Evolutionary conservation across 2,113 vertebrate genomes (phyloP), one percentile per base, ranked within the genome.

Genomic region (Coturnix japonica): DNA sequence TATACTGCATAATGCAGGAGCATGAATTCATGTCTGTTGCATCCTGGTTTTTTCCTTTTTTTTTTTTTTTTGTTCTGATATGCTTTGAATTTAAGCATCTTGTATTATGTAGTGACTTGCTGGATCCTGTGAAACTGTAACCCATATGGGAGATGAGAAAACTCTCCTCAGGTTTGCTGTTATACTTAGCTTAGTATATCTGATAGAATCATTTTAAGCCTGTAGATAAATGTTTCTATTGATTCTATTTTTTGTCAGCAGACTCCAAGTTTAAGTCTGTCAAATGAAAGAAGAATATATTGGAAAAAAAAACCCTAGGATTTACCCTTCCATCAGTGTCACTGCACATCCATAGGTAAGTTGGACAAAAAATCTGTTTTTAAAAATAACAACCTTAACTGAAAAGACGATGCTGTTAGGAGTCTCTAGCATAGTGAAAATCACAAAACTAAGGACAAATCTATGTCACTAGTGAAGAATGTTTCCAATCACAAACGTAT

Each of bases 401-500:
- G 57, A 69, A 78, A 92, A 63, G 31, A 49, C 1, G 11, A 9
- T 60, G 28, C 16, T 65, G 21, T 80, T 47, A 53, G 47, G 31
- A 51, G 25, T 78, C 22, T 81, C 25, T 33, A 81, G 46, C 28
- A 67, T 39, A 37, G 31, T n/a, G 22, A 65, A 89, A 85, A 76
- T 73, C 75, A 60, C 12, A 56, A 80, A 82, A 64, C 59, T 54
- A 37, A 63, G 17, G 49, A 85, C 53, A 95, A 75, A 49, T 51
- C 21, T 81, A 18, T 44, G 9, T 88, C 47, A 54, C 66, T 39
- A 6, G 71, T 92, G 84, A 95, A 93, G 84, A 95, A 95, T 60
- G 23, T 49, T 91, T 86, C 90, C 65, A 81, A 73, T 96, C 72
- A 63, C 71, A 95, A 92, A 89, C 71, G n/a, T 79, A 47, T 90